These are phyloP conservation scores for Torymus texanus DNA, from an alignment of 2,888 invertebrate genomes.

Conservation along the genomic window DNA sequence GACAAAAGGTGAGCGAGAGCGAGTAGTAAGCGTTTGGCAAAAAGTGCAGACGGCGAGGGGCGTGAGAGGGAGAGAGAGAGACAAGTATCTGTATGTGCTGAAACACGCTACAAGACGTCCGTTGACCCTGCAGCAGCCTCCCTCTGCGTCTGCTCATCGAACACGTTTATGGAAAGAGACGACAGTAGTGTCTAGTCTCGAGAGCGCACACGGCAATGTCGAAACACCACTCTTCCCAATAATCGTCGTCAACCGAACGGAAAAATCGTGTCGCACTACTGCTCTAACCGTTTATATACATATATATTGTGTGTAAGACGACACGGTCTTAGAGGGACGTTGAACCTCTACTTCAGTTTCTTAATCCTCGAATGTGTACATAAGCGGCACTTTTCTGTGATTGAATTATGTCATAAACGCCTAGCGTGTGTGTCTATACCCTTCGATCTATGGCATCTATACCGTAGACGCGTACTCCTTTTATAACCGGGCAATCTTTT, in stretches of 20 bases:
- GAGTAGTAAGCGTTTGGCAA: background rate
- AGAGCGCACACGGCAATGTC: background rate
- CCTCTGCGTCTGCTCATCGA: too few species aligned
- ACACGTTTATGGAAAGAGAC: too few species aligned
- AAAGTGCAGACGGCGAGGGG: background rate
- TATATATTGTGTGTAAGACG: background rate
- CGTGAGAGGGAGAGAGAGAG: background rate
- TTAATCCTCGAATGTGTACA: background rate
- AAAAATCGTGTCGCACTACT: constrained; percentile 2
- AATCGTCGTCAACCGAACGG: background rate
- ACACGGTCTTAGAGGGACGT: constrained; percentile 6
- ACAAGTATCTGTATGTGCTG: background rate
- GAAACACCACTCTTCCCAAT: background rate
- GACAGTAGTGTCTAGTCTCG: too few species aligned
- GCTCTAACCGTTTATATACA: background rate
- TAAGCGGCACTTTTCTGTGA: constrained; percentile 27
- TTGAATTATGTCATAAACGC: constrained; percentile 44
- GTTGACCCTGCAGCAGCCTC: too few species aligned
- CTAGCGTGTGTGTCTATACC: background rate
- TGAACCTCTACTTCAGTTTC: constrained; percentile 12
- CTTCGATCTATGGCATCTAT: constrained; percentile 13
- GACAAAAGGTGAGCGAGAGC: background rate
- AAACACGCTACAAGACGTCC: too few species aligned
- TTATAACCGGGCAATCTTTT: constrained; percentile 22
- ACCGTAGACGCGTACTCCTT: background rate